phyloP scores from a whole-genome alignment of 2,888 invertebrate genomes.

The Pyrrhia umbra region DNA sequence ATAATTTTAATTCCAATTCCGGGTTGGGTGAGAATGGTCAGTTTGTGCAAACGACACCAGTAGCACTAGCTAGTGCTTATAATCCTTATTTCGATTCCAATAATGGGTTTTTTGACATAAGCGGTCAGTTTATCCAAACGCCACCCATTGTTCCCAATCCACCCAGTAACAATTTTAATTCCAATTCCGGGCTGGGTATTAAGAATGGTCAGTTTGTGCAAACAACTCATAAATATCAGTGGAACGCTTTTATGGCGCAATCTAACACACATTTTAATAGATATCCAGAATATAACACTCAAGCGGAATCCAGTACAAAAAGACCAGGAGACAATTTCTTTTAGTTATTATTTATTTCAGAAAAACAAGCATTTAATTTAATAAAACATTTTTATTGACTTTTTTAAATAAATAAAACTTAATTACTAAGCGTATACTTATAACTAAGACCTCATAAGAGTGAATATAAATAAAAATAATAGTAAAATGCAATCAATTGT shows the following conservation, averaged over 20 bases:
- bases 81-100: neutral
- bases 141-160: neutral
- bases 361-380: slow-evolving; percentile 51
- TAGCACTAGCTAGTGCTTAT: neutral
- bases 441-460: slow-evolving; percentile 74
- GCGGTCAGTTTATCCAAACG: neutral
- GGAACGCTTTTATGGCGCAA: neutral
- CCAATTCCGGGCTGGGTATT: neutral
- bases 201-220: slow-evolving; percentile 4
- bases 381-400: slow-evolving; percentile 88
- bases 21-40: neutral
- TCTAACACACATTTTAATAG: neutral
- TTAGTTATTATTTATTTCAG: slow-evolving; percentile 13
- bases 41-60: neutral
- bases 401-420: slow-evolving; percentile 89
- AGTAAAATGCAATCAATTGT: slow-evolving; percentile 82
- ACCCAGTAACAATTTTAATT: slow-evolving; percentile 18
- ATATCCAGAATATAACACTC: slow-evolving; percentile 1
- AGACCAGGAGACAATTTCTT: neutral
- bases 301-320: neutral
- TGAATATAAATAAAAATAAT: slow-evolving; percentile 79
- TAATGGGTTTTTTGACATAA: neutral
- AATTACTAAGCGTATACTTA: slow-evolving; percentile 87
- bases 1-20: neutral
- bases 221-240: slow-evolving; percentile 25